Base-by-base conservation (phyloP, 2,797 vertebrate species). In the Dryobates pubescens region DNA sequence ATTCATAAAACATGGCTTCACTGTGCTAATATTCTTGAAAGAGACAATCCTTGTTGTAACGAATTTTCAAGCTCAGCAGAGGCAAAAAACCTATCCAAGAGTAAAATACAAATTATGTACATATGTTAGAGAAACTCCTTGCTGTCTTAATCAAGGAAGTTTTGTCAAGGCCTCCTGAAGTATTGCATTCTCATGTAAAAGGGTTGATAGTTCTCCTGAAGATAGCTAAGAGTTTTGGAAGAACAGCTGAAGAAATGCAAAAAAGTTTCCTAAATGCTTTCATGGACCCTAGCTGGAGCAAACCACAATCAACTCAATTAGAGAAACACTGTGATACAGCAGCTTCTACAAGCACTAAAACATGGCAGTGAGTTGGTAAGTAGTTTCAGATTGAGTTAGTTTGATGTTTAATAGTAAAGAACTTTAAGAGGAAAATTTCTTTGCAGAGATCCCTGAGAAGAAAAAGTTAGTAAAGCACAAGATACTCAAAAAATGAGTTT, bases 31-130 rank as follows among this genome's bases (percentile, higher is more conserved):
- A 64, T 8, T 86, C 63, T 69, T 67, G 70, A 73, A 83, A 86
- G 41, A 91, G 32, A 63, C 34, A 86, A 34, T 72, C 38, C 56
- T 80, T 34, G 7, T 73, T 85, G 41, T 81, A 84, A 86, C 78
- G 68, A 91, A 70, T 56, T 89, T 88, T 86, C 64, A 86, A 69
- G 67, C 13, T 92, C 76, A 87, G 49, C 29, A 89, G 63, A 92
- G 71, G 70, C 43, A 79, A 76, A 87, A 88, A 75, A 0, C 41
- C 41, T 18, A 86, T 64, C n/a, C 82, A 92, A 88, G 76, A 86
- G 67, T 70, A 94, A 94, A 94, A 93, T 82, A 51, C 61, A 83
- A 89, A 91, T 89, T 77, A 88, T 20, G 15, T 81, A 83, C 67
- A 41, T 86, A 89, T 67, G 32, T 85, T 80, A 86, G 74, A 85